Evolutionary conservation across 2,113 vertebrate genomes (phyloP), one percentile per base, ranked within the genome.

Genomic region (Tinamus guttatus): DNA sequence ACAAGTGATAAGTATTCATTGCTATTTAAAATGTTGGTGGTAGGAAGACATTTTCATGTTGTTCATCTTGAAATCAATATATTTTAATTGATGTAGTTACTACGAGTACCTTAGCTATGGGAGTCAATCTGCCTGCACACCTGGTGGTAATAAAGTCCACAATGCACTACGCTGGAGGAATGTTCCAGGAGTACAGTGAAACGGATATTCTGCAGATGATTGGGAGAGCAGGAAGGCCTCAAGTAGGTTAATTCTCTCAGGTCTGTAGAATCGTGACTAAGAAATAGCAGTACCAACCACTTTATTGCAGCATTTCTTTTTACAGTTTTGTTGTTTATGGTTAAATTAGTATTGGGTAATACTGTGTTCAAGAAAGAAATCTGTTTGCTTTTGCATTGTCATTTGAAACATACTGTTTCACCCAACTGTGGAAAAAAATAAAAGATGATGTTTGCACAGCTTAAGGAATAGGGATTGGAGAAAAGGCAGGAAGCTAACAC

Each of bases 151-250:
- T 99, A 96, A 99, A 99, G 97, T 99, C 99, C 71, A 99, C 99
- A 73, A 98, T 98, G 98, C 99, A 99, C 97, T 99, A 99, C 87
- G 97, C 97, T 81, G 98, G 98, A 93, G 99, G 99, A 93, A 97
- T 99, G 94, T 99, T 99, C 98, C 98, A 99, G 96, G 99, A 99
- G 77, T 99, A 99, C 96, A 99, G 98, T 64, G 99, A 99, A 95
- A 98, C 99, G 43, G 99, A 99, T 97, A 98, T 99, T 95, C 98
- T 99, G 85, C 99, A 99, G 98, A 99, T 99, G 99, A 99, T 99
- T 91, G 99, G 99, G 60, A 98, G 99, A 98, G 99, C 99, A 85
- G 99, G 99, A 87, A 98, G 99, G 85, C 99, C 99, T 93, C 99
- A 99, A 97, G 99, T 99, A 97, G 94, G 95, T 93, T 40, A 62